Conservation (phyloP, 2,888 invertebrate genomes). For the Ornithoptera alexandrae region DNA sequence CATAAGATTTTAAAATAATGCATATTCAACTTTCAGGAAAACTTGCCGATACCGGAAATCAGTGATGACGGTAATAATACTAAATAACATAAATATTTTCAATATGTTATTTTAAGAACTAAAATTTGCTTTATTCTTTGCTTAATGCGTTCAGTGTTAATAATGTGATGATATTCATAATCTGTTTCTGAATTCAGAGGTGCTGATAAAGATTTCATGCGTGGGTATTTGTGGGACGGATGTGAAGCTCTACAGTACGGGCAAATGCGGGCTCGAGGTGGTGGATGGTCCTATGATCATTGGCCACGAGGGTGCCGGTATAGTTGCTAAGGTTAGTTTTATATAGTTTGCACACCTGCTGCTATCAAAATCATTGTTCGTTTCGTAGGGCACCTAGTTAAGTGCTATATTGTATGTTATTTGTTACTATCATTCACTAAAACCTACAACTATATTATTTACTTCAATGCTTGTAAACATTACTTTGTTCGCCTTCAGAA, state of each 20-base stretch:
- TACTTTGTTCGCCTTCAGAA: too few relatives aligned
- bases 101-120: too few relatives aligned
- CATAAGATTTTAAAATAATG: background rate
- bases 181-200: slow-evolving; percentile 80
- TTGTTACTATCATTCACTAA: too few relatives aligned
- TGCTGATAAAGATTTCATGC: slow-evolving; percentile 89
- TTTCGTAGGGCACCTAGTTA: too few relatives aligned
- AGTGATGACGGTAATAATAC: slow-evolving; percentile 83
- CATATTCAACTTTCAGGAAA: slow-evolving; percentile 35
- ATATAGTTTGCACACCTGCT: background rate
- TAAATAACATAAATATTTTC: background rate
- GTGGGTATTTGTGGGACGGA: slow-evolving; percentile 98
- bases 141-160: background rate
- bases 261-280: slow-evolving; percentile 90
- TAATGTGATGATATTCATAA: background rate
- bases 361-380: too few relatives aligned
- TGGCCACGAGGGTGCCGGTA: slow-evolving; percentile 94
- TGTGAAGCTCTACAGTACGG: slow-evolving; percentile 91
- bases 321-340: slow-evolving; percentile 85
- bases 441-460: too few relatives aligned
- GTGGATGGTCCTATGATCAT: slow-evolving; percentile 91
- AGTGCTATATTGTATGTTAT: too few relatives aligned
- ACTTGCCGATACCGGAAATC: slow-evolving; percentile 60
- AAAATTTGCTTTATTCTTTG: background rate
- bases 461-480: too few relatives aligned